Evolutionary conservation across 2,797 vertebrate genomes (phyloP), one percentile per base, ranked within the genome.

Genomic region (Etheostoma perlongum): DNA sequence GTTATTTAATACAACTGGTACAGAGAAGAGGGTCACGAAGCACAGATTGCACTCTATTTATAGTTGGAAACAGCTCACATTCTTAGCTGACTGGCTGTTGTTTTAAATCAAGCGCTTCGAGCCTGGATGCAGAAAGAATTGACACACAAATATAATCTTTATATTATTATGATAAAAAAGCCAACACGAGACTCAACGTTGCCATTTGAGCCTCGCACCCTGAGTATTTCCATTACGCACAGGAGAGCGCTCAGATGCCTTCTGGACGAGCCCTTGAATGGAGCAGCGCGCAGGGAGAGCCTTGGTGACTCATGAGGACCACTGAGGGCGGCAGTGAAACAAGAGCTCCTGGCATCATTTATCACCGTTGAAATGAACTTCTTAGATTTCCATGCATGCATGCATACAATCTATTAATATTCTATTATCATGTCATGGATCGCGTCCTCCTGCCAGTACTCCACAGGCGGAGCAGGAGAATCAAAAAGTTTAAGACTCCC

Each of bases 141-240:
- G 6, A 70, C 36, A 60, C 44, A 49, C 15, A 67, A 16, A 30
- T 27, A 21, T 14, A 23, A 63, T 52, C 53, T 68, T 70, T 30
- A 64, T 25, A 61, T 68, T 0, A 19, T 40, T 65, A 25, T 15
- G 19, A n/a, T 9, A 70, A 21, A 40, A 59, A 51, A 25, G 33
- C 16, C 72, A 63, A 18, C 59, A 21, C 13, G 5, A 42, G 58
- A 25, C 42, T 55, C 67, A 44, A 11, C 7, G 1, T 36, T 46
- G 48, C 52, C 30, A 33, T 12, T 13, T 14, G 66, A 61, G 69
- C 63, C 19, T 63, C 53, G 40, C 74, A 79, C 63, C 66, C 77
- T 59, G 12, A 30, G 30, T 74, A 44, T 81, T 86, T 74, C 89
- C 91, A 88, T 93, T 92, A 87, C 91, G 90, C 91, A 76, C 91